These are phyloP conservation scores for Polylopha cassiicola DNA, from an alignment of 2,888 invertebrate genomes.

Conservation along the genomic window DNA sequence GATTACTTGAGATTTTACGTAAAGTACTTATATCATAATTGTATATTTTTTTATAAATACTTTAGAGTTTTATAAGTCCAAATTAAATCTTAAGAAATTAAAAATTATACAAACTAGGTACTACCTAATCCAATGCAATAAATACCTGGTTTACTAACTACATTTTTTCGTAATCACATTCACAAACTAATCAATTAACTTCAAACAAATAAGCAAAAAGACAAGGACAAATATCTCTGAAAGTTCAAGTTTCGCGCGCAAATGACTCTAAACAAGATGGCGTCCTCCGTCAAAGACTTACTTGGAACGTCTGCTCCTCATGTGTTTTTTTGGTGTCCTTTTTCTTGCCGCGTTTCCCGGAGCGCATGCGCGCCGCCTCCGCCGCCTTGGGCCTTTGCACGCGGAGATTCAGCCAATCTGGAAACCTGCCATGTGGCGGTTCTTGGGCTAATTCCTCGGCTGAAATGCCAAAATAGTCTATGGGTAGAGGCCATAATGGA, in stretches of 20 bases:
- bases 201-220: background rate
- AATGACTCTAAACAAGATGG: slow-evolving; percentile 28
- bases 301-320: slow-evolving; percentile 55
- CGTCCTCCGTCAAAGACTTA: slow-evolving; percentile 45
- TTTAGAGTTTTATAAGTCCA: too few species aligned
- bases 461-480: slow-evolving; percentile 32
- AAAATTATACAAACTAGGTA: too few species aligned
- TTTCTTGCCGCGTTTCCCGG: slow-evolving; percentile 50
- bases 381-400: slow-evolving; percentile 59
- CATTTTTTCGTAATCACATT: too few species aligned
- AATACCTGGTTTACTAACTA: too few species aligned
- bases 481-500: too few species aligned
- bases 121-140: too few species aligned
- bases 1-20: too few species aligned
- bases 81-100: too few species aligned
- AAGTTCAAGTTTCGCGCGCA: slow-evolving; percentile 15
- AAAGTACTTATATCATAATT: too few species aligned
- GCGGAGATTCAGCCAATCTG: slow-evolving; percentile 65
- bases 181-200: background rate
- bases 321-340: slow-evolving; percentile 32
- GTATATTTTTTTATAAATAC: too few species aligned
- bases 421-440: slow-evolving; percentile 63
- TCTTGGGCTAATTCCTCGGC: slow-evolving; percentile 70
- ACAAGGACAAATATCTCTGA: background rate
- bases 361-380: slow-evolving; percentile 55